Base-by-base conservation (phyloP, 2,797 vertebrate species). In the Adrianichthys oophorus region DNA sequence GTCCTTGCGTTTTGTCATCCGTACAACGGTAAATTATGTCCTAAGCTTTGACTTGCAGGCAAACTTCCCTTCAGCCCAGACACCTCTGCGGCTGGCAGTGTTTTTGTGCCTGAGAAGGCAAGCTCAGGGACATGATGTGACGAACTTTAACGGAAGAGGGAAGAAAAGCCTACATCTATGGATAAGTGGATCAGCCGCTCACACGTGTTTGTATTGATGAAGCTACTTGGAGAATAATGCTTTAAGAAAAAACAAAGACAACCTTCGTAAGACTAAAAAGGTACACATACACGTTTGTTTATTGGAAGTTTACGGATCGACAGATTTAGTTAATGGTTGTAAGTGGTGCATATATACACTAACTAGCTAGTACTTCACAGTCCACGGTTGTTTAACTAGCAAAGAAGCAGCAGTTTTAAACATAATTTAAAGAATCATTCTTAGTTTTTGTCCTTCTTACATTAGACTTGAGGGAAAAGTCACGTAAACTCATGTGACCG, bases 161-260 rank as follows among this genome's bases (percentile, higher is more conserved):
- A 7, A 47, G 62, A 53, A 65, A 67, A 40, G 15, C 52, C 16
- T 15, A 49, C 6, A 3, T 0, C n/a, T 61, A 52, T 45, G 0
- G 19, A 1, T 6, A 4, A 5, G 15, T 32, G 14, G 21, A n/a
- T 1, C 63, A 55, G 16, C 17, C 13, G 52, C 13, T 0, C 3
- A 46, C 83, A 84, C 79, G 84, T 86, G 79, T 21, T 26, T 21
- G 1, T 1, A 0, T 48, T 13, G 42, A 13, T 4, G 42, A 4
- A 0, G 5, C 0, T 62, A 57, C 51, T 19, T 44, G 48, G 58
- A 17, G 16, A 2, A 10, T 4, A 5, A 15, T 15, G 47, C 29
- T 26, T 40, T 52, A 14, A 4, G n/a, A 41, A 7, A 14, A 19
- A 15, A 7, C 32, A 12, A 37, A 37, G 32, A 37, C 32, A 37